These are phyloP conservation scores for Argopecten irradians DNA, from an alignment of 1,140 invertebrate species.

Conservation along the genomic window DNA sequence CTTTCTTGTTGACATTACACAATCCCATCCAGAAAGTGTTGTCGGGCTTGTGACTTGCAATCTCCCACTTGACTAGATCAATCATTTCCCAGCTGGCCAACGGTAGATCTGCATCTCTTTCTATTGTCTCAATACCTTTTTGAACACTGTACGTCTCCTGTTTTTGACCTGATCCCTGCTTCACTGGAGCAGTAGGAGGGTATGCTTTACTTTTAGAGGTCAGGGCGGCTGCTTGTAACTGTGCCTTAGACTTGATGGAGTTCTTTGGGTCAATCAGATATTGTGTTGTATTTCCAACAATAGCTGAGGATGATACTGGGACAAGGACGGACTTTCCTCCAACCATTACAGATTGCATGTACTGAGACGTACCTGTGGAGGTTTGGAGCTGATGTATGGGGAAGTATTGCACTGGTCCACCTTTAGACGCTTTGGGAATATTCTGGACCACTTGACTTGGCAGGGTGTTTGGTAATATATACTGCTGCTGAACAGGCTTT, in stretches of 20 bases:
- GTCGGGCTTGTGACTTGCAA: constrained; percentile 60
- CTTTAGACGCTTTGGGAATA: background rate
- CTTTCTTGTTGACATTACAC: constrained; percentile 62
- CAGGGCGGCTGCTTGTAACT: constrained; percentile 36
- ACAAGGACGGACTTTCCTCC: constrained; percentile 14
- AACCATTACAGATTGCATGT: constrained; percentile 22
- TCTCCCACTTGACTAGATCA: constrained; percentile 65
- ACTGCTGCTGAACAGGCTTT: background rate
- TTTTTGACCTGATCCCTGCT: constrained; percentile 84
- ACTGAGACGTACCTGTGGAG: background rate
- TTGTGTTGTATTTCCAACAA: constrained; percentile 25
- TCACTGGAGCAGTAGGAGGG: constrained; percentile 42
- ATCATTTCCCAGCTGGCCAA: constrained; percentile 66
- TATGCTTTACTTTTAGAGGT: constrained; percentile 38
- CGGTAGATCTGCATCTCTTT: constrained; percentile 49
- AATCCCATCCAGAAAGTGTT: constrained; percentile 62
- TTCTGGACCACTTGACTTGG: background rate
- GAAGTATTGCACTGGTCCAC: background rate
- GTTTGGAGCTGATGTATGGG: background rate
- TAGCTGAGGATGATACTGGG: background rate
- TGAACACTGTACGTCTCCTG: constrained; percentile 1
- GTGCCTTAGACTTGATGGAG: constrained; percentile 42
- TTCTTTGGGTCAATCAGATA: constrained; percentile 50
- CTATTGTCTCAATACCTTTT: background rate
- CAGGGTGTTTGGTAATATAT: background rate